A percentile compares a stretch with the other conserved stretches of the same genome.
phyloP scores from a whole-genome alignment of 2,113 vertebrate species.

The Cettia cetti region DNA sequence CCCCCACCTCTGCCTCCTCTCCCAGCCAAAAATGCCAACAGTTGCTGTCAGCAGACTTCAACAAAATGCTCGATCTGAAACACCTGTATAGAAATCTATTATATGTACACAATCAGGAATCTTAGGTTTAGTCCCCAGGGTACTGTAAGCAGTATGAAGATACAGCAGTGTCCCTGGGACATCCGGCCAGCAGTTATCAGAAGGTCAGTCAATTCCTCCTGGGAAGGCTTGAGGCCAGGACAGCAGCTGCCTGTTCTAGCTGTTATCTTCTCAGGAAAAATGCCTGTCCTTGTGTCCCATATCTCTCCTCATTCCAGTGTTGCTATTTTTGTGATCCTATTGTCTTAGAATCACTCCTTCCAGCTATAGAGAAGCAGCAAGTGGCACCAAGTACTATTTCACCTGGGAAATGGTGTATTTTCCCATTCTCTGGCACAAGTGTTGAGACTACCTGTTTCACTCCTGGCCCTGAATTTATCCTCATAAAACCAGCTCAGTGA shows the following conservation, averaged over 20 bases:
- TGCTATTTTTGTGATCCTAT: conserved; percentile 26
- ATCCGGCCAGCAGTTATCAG: not conserved
- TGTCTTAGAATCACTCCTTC: not conserved
- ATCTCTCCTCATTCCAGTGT: not conserved
- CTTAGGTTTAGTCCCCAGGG: not conserved
- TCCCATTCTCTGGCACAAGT: not conserved
- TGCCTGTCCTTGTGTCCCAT: not conserved
- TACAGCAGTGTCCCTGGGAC: not conserved
- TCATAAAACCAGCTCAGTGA: not conserved
- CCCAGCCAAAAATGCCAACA: not conserved
- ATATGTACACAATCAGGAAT: not conserved
- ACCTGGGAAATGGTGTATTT: not conserved
- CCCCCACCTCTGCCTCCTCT: not conserved
- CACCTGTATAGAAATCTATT: not conserved
- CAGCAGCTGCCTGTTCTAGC: not conserved
- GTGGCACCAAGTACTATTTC: not conserved
- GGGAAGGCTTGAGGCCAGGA: not conserved
- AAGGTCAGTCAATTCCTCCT: not conserved
- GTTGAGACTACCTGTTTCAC: not conserved
- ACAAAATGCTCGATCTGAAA: not conserved
- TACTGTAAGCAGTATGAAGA: not conserved
- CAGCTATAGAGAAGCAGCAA: not conserved
- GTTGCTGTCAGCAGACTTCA: not conserved
- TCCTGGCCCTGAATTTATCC: not conserved
- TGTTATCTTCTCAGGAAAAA: conserved; percentile 10